Conservation (phyloP, 2,888 invertebrate genomes). For the Parnassius glacialis region DNA sequence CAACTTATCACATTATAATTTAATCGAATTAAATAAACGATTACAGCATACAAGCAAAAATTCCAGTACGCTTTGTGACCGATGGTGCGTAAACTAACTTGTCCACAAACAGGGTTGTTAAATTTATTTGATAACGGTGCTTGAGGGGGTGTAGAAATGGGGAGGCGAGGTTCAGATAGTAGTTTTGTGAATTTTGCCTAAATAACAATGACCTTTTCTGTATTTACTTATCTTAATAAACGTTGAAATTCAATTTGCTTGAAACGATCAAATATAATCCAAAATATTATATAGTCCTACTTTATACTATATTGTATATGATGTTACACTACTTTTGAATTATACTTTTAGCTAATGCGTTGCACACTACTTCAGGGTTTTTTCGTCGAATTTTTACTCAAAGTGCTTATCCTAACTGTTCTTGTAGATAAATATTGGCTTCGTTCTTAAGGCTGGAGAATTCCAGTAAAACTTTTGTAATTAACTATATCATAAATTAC, state of each 20-base stretch:
- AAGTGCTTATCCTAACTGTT: too few relatives aligned
- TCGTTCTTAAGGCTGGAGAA: too few relatives aligned
- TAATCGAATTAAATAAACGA: constrained; percentile 47
- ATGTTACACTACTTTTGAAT: too few relatives aligned
- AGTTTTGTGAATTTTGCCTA: constrained; percentile 11
- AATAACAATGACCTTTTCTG: constrained; percentile 1
- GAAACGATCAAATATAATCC: background rate
- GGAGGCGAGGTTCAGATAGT: constrained; percentile 3
- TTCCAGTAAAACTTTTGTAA: too few relatives aligned
- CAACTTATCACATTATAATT: constrained; percentile 20
- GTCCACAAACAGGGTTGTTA: constrained; percentile 18
- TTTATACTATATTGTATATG: too few relatives aligned
- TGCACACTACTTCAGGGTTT: too few relatives aligned
- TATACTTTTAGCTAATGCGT: too few relatives aligned
- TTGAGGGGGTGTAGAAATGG: background rate
- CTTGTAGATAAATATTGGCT: too few relatives aligned
- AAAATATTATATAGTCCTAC: too few relatives aligned
- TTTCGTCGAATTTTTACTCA: too few relatives aligned
- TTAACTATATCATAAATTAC: too few relatives aligned
- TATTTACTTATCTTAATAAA: constrained; percentile 4
- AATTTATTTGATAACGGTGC: constrained; percentile 10
- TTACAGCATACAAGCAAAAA: constrained; percentile 35
- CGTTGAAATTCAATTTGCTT: constrained; percentile 11
- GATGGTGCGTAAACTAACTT: constrained; percentile 42
- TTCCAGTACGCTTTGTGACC: constrained; percentile 38